Evolutionary conservation across 1,140 invertebrate genomes (phyloP), one percentile per base, ranked within the genome.

Genomic region (Magallana gigas): DNA sequence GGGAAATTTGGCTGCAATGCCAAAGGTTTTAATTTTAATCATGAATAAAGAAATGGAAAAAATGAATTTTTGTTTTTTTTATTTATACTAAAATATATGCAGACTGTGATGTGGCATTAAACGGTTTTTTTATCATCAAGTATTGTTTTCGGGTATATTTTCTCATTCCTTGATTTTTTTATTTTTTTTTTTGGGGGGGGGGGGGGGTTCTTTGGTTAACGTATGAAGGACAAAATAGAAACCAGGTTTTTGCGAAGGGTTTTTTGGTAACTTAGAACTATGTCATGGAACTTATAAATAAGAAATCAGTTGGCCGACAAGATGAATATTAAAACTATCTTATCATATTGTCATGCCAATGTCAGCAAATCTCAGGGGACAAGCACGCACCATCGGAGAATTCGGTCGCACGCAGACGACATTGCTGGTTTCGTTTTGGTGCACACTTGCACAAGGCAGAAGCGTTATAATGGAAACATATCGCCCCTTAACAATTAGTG

Each of bases 251-350:
- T 76, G 12, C 11, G 8, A 29, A 76, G 12, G 9, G 36, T 76
- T 76, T 76, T 76, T 36, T 12, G 23, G 23, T 29, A 29, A 11
- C 68, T 36, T 3, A 7, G 36, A 76, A 76, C 14, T 29, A 23
- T 76, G 68, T 5, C 23, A 76, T 29, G 18, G 23, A 29, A 76
- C 8, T 76, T 29, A 76, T 76, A 76, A 76, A 76, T 76, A 76
- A 76, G 68, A 76, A 36, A 48, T 12, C 60, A 62, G n/a, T 62
- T 62, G 60, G 23, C 18, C 23, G 68, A 76, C 68, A 12, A 76
- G 23, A 76, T 76, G 68, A 76, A 76, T 76, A 76, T 76, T 36
- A 76, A 76, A 29, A 29, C 29, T 29, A 29, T 76, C 9, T 76
- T 29, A 29, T 76, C 9, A 76, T 76, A 36, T 76, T 29, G 68